Percentiles rank a stretch among this genome's conserved stretches.
phyloP scores from a whole-genome alignment of 1,140 invertebrate genomes.

The Apis dorsata region DNA sequence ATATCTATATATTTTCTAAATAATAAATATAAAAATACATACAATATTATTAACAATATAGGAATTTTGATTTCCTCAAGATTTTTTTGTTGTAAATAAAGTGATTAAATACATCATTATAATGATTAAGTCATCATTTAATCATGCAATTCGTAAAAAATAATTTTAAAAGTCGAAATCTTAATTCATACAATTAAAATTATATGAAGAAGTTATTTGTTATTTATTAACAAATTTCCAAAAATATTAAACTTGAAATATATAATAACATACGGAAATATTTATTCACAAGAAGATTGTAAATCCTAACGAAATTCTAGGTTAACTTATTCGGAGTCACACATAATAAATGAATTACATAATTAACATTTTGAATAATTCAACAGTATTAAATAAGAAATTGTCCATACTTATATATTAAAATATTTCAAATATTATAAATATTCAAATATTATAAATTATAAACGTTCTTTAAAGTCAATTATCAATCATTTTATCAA shows the following conservation, averaged over 20 bases:
- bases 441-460: background rate
- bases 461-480: background rate
- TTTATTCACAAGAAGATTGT: conserved; percentile 28
- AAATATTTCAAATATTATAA: background rate
- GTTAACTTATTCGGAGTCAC: conserved; percentile 16
- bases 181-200: background rate
- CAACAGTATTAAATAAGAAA: conserved; percentile 14
- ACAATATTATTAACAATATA: no score
- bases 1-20: background rate
- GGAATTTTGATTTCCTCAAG: background rate
- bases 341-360: conserved; percentile 31
- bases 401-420: background rate
- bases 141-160: background rate
- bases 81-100: background rate
- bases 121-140: background rate
- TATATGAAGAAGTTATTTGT: background rate
- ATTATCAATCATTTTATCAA: background rate
- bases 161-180: background rate
- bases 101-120: background rate
- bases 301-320: conserved; percentile 13
- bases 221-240: conserved; percentile 32
- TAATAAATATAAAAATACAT: background rate
- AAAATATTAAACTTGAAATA: conserved; percentile 2
- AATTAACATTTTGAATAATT: conserved; percentile 30
- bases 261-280: conserved; percentile 16